Evolutionary conservation across 2,113 vertebrate species (phyloP).

Genomic region (Forbesichthys agassizii): DNA sequence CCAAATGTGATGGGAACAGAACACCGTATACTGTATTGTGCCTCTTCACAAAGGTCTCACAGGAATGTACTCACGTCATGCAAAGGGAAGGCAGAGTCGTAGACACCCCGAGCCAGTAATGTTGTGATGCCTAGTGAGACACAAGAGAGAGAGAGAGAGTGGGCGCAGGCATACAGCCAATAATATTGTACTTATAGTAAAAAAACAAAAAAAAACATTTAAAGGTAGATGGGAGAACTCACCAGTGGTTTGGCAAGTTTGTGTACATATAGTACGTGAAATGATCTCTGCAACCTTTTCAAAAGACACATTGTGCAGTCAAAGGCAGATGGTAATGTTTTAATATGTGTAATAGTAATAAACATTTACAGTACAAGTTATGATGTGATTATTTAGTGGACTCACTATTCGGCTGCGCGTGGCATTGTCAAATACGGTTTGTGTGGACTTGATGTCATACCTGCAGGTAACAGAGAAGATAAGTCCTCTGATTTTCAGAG

Average conservation of each 20-base stretch:
- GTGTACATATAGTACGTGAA: slow-evolving; percentile 85
- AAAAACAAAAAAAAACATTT: background rate
- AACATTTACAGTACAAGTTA: background rate
- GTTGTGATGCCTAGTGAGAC: slow-evolving; percentile 84
- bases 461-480: slow-evolving; percentile 68
- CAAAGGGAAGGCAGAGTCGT: slow-evolving; percentile 92
- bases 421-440: slow-evolving; percentile 90
- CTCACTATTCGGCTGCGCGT: slow-evolving; percentile 96
- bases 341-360: background rate
- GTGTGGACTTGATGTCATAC: slow-evolving; percentile 90
- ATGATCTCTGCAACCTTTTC: slow-evolving; percentile 92
- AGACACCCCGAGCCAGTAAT: slow-evolving; percentile 89
- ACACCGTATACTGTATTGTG: background rate
- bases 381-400: slow-evolving; percentile 27
- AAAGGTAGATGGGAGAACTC: slow-evolving; percentile 51
- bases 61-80: slow-evolving; percentile 86
- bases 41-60: background rate
- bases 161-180: background rate
- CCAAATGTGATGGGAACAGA: background rate
- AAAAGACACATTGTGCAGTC: slow-evolving; percentile 11
- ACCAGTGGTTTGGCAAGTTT: slow-evolving; percentile 91
- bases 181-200: background rate
- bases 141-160: slow-evolving; percentile 3
- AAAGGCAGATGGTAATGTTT: background rate
- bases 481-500: too few species aligned